Base-by-base conservation (phyloP, 2,888 invertebrate genomes). In the Trypoxylon attenuatum region DNA sequence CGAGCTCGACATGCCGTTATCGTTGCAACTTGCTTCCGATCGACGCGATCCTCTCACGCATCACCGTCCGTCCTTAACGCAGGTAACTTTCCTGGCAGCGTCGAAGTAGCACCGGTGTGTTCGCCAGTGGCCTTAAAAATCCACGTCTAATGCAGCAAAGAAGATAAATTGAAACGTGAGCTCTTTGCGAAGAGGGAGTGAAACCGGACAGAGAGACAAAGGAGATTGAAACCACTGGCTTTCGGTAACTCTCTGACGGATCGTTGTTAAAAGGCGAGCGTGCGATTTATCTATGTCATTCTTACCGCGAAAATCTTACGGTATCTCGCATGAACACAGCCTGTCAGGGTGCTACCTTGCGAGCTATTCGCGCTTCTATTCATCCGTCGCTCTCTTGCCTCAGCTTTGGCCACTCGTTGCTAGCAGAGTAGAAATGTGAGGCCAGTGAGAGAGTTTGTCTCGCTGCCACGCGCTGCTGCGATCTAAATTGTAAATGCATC, bases 321-420 rank as follows among this genome's bases (percentile, higher is more conserved):
- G 33, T 33, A 33, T 33, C 33, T 33, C 33, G n/a, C 33, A 33
- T 33, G 33, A 33, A 13, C 33, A n/a, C 15, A 16, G 38, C 50
- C 1, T 15, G 38, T 15, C 13, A 33, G 38, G 22, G 21, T 19
- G 43, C 21, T 43, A 51, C 13, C 33, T 29, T 23, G 42, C 19
- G 57, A 52, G 41, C 49, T 46, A 23, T 54, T 59, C 27, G 41
- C 43, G 54, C 58, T 54, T 61, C 63, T 13, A 33, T 33, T 33
- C 33, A 33, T 10, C 33, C 33, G 33, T 33, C 33, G 33, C 33
- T 33, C 33, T 33, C 33, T 13, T 33, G 2, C 33, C 13, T 33
- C 33, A 10, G 33, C n/a, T n/a, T n/a, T 56, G 45, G 56, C 54
- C 21, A 19, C 53, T 38, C 43, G 27, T 23, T 19, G 33, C 16